Base-by-base conservation (phyloP, 1,140 invertebrate species). In the Schlechtendalia chinensis region DNA sequence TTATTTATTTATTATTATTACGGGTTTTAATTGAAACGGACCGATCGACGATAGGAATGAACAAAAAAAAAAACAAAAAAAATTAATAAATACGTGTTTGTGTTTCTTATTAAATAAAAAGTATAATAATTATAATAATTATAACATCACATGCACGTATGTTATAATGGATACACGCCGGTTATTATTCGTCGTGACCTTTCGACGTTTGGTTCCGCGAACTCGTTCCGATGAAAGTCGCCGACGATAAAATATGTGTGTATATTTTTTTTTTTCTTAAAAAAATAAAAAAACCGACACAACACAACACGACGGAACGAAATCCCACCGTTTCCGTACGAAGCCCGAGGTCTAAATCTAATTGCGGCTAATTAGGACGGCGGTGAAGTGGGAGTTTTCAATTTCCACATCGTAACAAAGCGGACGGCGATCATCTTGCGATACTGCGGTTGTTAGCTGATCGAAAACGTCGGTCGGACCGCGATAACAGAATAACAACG, bases 11-110 rank as follows among this genome's bases (percentile, higher is more conserved):
- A n/a, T n/a, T n/a, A n/a, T n/a, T n/a, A n/a, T n/a, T n/a, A n/a
- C n/a, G n/a, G n/a, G n/a, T n/a, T 79, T 79, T 79, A 79, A 79
- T 79, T 79, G 39, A 79, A 79, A 61, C 75, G 45, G 22, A 12
- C 58, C 17, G 39, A 27, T 24, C 54, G 32, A 29, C 67, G 27
- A 10, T 56, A n/a, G n/a, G n/a, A n/a, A n/a, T n/a, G n/a, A 19
- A 10, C 12, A 8, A 50, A 6, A 74, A 56, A 27, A 32, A 14
- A 24, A 29, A n/a, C 29, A 53, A 17, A 53, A 27, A 19, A 29
- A 72, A 54, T 54, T 54, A 72, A 54, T 69, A 69, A 69, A 69
- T 39, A 39, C 24, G 39, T 50, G 67, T 47, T 47, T 27, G 67
- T 27, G 67, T 50, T 69, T 50, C 67, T 69, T 24, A 50, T 69